phyloP scores from a whole-genome alignment of 1,140 invertebrate genomes.

The Penaeus indicus region DNA sequence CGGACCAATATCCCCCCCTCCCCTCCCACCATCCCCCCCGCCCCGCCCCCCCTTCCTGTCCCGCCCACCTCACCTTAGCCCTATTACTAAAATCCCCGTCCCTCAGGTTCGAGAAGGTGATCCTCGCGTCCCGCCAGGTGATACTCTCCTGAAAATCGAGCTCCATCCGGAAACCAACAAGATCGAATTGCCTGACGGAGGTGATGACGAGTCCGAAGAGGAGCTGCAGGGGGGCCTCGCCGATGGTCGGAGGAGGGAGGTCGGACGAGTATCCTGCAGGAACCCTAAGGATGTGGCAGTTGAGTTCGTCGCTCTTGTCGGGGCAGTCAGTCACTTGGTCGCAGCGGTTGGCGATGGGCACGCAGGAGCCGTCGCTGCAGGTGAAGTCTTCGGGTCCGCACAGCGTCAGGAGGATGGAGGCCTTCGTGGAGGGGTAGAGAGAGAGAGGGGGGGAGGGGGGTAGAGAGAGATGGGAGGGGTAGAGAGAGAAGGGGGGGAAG shows the following conservation, averaged over 20 bases:
- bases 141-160: slow-evolving; percentile 33
- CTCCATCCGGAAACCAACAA: slow-evolving; percentile 31
- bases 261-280: slow-evolving; percentile 5
- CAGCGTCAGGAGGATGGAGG: slow-evolving; percentile 69
- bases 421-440: slow-evolving; percentile 67
- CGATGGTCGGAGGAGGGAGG: slow-evolving; percentile 1
- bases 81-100: slow-evolving; percentile 18
- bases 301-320: slow-evolving; percentile 52
- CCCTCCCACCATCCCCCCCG: too few species aligned
- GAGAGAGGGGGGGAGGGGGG: slow-evolving; percentile 64
- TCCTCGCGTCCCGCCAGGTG: slow-evolving; percentile 39
- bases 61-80: slow-evolving; percentile 13
- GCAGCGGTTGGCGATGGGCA: slow-evolving; percentile 73
- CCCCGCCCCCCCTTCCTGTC: too few species aligned
- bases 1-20: too few species aligned
- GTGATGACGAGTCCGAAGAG: slow-evolving; percentile 21
- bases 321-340: slow-evolving; percentile 70
- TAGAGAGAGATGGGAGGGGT: slow-evolving; percentile 63
- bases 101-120: slow-evolving; percentile 7
- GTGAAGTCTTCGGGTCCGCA: slow-evolving; percentile 74
- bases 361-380: slow-evolving; percentile 75
- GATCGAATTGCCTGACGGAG: slow-evolving; percentile 47
- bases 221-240: not conserved
- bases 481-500: slow-evolving; percentile 67
- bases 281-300: slow-evolving; percentile 3